Conservation (phyloP, 2,888 invertebrate species). For the Mesodorylaimus sp. region DNA sequence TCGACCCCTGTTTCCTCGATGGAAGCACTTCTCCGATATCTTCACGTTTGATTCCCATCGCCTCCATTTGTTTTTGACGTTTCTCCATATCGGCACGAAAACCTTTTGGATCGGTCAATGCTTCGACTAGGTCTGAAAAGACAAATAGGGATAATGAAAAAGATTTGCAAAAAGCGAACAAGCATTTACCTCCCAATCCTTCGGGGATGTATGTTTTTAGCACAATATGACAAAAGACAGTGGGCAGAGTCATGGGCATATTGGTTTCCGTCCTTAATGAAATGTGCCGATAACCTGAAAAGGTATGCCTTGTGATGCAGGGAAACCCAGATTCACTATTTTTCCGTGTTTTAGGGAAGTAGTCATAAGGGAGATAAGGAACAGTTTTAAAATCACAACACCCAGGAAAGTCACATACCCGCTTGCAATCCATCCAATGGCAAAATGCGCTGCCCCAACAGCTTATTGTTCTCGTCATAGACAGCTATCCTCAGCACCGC, state of each 20-base stretch:
- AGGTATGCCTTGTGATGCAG: too few relatives aligned
- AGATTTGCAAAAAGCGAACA: background rate
- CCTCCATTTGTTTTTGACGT: slow-evolving; percentile 74
- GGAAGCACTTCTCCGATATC: slow-evolving; percentile 19
- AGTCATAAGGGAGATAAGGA: background rate
- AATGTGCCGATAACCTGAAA: slow-evolving; percentile 75
- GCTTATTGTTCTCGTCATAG: slow-evolving; percentile 88
- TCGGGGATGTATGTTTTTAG: slow-evolving; percentile 98
- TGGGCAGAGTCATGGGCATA: slow-evolving; percentile 94
- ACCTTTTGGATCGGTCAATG: slow-evolving; percentile 77
- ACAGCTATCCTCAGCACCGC: slow-evolving; percentile 93
- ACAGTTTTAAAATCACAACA: background rate
- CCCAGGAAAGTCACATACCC: slow-evolving; percentile 25
- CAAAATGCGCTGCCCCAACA: slow-evolving; percentile 87
- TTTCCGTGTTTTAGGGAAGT: slow-evolving; percentile 3
- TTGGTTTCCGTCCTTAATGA: slow-evolving; percentile 93
- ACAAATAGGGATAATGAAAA: slow-evolving; percentile 3
- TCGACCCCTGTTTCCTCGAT: background rate
- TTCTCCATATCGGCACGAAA: slow-evolving; percentile 71
- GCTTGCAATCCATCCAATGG: slow-evolving; percentile 93
- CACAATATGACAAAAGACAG: slow-evolving; percentile 96
- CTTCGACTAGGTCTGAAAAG: slow-evolving; percentile 79
- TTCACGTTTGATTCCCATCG: slow-evolving; percentile 63
- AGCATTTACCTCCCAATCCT: slow-evolving; percentile 77
- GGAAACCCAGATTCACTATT: too few relatives aligned